A percentile compares a stretch with the other conserved stretches of the same genome.
Conservation (phyloP, 2,113 vertebrate genomes). For the Gadus macrocephalus region DNA sequence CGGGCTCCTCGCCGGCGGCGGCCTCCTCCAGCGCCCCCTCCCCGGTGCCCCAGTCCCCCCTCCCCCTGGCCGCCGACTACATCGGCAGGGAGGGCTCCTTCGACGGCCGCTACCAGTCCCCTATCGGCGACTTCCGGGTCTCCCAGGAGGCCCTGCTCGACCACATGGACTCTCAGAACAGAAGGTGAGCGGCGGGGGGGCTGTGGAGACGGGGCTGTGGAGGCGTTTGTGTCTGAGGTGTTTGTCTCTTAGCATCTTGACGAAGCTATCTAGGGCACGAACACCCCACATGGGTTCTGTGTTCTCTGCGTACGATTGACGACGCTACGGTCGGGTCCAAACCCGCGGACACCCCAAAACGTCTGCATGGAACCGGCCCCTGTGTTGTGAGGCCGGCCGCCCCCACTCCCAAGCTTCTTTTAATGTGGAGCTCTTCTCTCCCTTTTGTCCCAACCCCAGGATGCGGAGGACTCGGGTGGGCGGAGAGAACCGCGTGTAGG, state of each 20-base stretch:
- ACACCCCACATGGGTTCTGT: too few species aligned
- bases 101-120: conserved; percentile 88
- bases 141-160: conserved; percentile 88
- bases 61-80: conserved; percentile 71
- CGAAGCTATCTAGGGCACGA: background rate
- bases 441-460: conserved; percentile 65
- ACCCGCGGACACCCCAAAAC: too few species aligned
- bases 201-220: too few species aligned
- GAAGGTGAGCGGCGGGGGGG: conserved; percentile 70
- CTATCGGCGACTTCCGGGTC: conserved; percentile 86
- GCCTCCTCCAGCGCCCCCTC: conserved; percentile 63
- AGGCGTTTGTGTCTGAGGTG: too few species aligned
- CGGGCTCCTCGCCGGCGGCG: conserved; percentile 59
- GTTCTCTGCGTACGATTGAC: too few species aligned
- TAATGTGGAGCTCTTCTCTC: conserved; percentile 24
- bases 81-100: conserved; percentile 85
- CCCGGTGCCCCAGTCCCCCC: conserved; percentile 68
- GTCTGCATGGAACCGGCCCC: too few species aligned
- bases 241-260: background rate
- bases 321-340: too few species aligned
- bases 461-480: conserved; percentile 87
- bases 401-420: too few species aligned
- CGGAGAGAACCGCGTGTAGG: conserved; percentile 90
- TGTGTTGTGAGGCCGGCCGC: too few species aligned
- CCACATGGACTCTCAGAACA: conserved; percentile 84